Evolutionary conservation across 2,888 invertebrate genomes (phyloP).

Genomic region (Drosophila emarginata): DNA sequence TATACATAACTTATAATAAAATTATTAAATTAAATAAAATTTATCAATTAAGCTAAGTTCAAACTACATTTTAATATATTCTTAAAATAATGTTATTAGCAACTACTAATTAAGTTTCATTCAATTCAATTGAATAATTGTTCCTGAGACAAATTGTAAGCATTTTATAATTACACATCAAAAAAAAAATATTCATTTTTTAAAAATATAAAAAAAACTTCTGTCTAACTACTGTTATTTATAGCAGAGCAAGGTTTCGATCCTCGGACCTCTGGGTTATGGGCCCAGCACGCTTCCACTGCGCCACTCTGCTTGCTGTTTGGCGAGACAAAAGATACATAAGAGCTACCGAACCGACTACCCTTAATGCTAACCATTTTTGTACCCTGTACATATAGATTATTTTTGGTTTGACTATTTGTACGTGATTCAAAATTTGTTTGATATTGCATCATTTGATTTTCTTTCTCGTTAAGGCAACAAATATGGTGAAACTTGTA

Average conservation of each 20-base stretch:
- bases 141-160: too few species aligned
- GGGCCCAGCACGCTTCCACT: slow-evolving; percentile 43
- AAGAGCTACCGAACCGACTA: neutral
- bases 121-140: too few species aligned
- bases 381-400: neutral
- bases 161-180: neutral
- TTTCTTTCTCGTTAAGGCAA: too few species aligned
- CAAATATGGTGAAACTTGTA: neutral
- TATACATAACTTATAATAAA: too few species aligned
- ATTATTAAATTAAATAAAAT: too few species aligned
- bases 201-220: neutral
- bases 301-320: slow-evolving; percentile 29
- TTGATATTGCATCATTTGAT: neutral
- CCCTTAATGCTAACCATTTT: neutral
- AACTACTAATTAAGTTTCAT: too few species aligned
- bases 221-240: too few species aligned
- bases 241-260: slow-evolving; percentile 39
- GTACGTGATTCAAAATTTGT: too few species aligned
- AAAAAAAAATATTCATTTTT: neutral
- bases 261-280: slow-evolving; percentile 43
- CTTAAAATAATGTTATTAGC: too few species aligned
- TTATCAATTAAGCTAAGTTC: too few species aligned
- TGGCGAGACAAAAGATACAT: neutral
- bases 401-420: too few species aligned
- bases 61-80: too few species aligned